Evolutionary conservation across 2,888 invertebrate genomes (phyloP).

Genomic region (Hoplodrina ambigua): DNA sequence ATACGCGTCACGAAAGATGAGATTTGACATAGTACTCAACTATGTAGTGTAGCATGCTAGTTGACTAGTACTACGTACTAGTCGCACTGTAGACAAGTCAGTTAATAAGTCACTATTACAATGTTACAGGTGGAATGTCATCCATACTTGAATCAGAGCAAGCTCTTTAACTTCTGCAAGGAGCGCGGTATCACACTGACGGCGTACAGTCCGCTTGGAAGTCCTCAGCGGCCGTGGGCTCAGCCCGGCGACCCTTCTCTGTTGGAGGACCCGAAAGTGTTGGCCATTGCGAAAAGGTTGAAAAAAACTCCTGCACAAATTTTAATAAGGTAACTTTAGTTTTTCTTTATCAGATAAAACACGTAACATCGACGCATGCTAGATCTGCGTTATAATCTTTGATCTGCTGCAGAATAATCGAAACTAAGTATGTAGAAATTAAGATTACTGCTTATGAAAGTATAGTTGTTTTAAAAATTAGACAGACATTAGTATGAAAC

Average conservation of each 20-base stretch:
- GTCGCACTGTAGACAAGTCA: background rate
- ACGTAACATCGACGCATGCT: background rate
- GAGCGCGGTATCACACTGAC: constrained; percentile 91
- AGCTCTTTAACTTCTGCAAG: constrained; percentile 91
- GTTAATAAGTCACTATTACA: background rate
- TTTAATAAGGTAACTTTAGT: constrained; percentile 85
- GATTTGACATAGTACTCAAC: no score
- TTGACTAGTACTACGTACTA: no score
- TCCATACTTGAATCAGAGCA: constrained; percentile 90
- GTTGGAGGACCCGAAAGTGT: constrained; percentile 89
- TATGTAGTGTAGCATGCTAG: no score
- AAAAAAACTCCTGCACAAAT: constrained; percentile 92
- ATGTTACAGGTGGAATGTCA: constrained; percentile 90
- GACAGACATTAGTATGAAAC: no score
- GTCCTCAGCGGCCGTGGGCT: constrained; percentile 92
- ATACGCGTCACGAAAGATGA: no score
- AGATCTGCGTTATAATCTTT: background rate
- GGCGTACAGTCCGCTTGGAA: constrained; percentile 93
- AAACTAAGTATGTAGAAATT: no score
- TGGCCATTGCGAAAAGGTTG: constrained; percentile 91
- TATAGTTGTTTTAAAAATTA: no score
- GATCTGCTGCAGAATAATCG: no score
- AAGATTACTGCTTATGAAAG: no score
- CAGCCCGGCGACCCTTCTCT: constrained; percentile 89
- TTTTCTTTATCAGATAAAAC: background rate